Conservation (phyloP, 2,797 vertebrate species). For the Parotocinclus haroldoi region DNA sequence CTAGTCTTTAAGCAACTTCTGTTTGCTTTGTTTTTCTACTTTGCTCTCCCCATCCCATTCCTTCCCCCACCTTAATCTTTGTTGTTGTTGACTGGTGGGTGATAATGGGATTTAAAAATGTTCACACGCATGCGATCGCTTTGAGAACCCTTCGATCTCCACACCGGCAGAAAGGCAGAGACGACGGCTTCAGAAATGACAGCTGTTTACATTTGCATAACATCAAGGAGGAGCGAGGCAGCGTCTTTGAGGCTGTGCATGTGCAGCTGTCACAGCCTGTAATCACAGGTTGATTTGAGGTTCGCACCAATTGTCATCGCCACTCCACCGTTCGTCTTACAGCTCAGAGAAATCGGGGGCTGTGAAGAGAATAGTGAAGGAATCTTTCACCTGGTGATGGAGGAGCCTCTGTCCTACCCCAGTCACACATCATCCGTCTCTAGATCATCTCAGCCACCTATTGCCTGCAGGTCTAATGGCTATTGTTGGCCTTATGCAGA, state of each 20-base stretch:
- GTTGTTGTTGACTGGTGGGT: slow-evolving; percentile 43
- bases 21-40: slow-evolving; percentile 19
- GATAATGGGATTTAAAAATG: slow-evolving; percentile 48
- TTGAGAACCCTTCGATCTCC: slow-evolving; percentile 55
- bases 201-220: slow-evolving; percentile 67
- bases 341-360: slow-evolving; percentile 7
- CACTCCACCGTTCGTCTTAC: slow-evolving; percentile 27
- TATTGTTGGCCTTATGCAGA: slow-evolving; percentile 32
- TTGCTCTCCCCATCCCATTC: slow-evolving; percentile 14
- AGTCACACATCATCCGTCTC: slow-evolving; percentile 29
- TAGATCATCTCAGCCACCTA: slow-evolving; percentile 23
- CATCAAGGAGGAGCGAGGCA: slow-evolving; percentile 57
- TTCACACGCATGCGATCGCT: slow-evolving; percentile 28
- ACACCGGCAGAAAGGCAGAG: slow-evolving; percentile 47
- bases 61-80: slow-evolving; percentile 31
- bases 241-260: slow-evolving; percentile 53
- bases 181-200: slow-evolving; percentile 58
- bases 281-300: slow-evolving; percentile 60
- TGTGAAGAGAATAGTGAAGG: slow-evolving; percentile 20
- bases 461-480: slow-evolving; percentile 28
- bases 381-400: slow-evolving; percentile 37
- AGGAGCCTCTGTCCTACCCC: slow-evolving; percentile 1
- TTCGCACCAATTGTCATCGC: slow-evolving; percentile 49
- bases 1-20: slow-evolving; percentile 45
- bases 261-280: slow-evolving; percentile 58